These are phyloP conservation scores for Pantherophis guttatus DNA, from an alignment of 2,113 vertebrate species.

Conservation along the genomic window DNA sequence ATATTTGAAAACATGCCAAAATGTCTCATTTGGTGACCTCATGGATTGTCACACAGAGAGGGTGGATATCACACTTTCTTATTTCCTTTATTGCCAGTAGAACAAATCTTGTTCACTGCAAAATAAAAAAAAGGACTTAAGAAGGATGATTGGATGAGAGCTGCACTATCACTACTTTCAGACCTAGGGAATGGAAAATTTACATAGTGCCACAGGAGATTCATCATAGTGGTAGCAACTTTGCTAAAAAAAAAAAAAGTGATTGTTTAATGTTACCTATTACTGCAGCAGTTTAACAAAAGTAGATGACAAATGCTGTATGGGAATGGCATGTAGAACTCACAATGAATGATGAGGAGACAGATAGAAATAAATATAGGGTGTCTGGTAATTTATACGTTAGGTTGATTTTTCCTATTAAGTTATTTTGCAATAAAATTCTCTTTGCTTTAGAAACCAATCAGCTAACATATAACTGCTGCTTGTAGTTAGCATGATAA, in stretches of 20 bases:
- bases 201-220: neutral
- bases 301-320: neutral
- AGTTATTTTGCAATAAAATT: neutral
- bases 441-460: neutral
- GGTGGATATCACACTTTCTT: neutral
- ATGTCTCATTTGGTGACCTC: neutral
- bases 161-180: neutral
- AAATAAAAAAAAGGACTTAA: neutral
- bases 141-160: neutral
- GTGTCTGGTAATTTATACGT: neutral
- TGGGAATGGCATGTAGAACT: neutral
- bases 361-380: neutral
- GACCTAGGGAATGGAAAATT: neutral
- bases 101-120: neutral
- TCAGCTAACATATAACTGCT: neutral
- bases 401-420: neutral
- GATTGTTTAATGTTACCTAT: neutral
- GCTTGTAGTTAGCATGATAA: neutral
- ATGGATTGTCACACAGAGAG: neutral
- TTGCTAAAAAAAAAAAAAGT: neutral
- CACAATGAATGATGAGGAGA: neutral
- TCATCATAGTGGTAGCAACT: neutral
- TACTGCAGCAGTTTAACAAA: neutral
- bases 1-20: constrained; percentile 26
- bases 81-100: neutral